Base-by-base conservation (phyloP, 1,140 invertebrate genomes). In the Fopius arisanus region DNA sequence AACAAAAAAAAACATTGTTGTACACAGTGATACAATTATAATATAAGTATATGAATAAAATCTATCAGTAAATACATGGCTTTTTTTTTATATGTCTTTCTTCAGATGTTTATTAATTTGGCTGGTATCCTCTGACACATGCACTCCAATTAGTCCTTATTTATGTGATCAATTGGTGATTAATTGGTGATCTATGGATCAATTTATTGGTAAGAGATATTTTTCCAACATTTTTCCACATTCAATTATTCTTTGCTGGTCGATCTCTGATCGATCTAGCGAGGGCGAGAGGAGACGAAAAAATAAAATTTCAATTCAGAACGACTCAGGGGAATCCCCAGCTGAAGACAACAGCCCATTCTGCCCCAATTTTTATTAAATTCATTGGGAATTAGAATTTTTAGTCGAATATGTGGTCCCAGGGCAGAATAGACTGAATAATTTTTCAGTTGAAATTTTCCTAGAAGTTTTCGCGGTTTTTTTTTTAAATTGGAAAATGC, bases 21-120 rank as follows among this genome's bases (percentile, higher is more conserved):
- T 89, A 89, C 86, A 88, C 88, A 88, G 86, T 88, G 86, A 88
- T 88, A 88, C 85, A 86, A 88, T 87, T 88, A 88, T 87, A 86
- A 88, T 86, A 87, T 88, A 88, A 88, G 87, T 85, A 87, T 87
- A 88, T 88, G 84, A 88, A 88, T 87, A 88, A 88, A 88, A 89
- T 87, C 86, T 87, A 89, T 89, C 88, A 88, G 87, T 73, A 73
- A 88, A 87, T 74, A 78, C 70, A 72, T 72, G 67, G 78, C 83
- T 81, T 73, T 86, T 85, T 84, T 83, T 82, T 79, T 78, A 67
- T 77, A 41, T 70, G n/a, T 59, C 9, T 68, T 71, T 59, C 70
- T 40, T 77, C 75, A 75, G 29, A 69, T 68, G 33, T 43, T 33
- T 71, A 40, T 10, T 67, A 41, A 43, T 74, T 29, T 80, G 78